phyloP scores from a whole-genome alignment of 2,797 vertebrate species.

The Malurus splendens region DNA sequence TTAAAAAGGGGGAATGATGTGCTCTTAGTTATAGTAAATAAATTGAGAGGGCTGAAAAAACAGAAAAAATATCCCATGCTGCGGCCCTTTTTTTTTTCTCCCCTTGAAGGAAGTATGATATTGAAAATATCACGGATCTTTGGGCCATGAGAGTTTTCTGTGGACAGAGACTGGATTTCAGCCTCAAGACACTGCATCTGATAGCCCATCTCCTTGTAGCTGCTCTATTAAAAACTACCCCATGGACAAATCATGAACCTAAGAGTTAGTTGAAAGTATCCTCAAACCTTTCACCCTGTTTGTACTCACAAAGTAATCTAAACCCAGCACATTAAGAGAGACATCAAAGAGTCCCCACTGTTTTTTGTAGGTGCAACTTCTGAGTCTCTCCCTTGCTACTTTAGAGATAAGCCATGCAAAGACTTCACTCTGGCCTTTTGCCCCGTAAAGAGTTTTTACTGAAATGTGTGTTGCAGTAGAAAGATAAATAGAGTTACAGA shows the following conservation, averaged over 20 bases:
- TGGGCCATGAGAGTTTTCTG: neutral
- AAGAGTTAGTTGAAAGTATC: slow-evolving; percentile 67
- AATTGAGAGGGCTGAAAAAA: neutral
- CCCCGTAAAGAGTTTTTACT: slow-evolving; percentile 59
- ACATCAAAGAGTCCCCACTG: slow-evolving; percentile 68
- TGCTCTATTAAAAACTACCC: slow-evolving; percentile 64
- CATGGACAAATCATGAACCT: slow-evolving; percentile 62
- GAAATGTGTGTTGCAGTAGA: slow-evolving; percentile 57
- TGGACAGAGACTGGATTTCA: neutral
- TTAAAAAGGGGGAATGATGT: neutral
- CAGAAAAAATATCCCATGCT: neutral
- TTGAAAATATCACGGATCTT: neutral
- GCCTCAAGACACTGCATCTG: slow-evolving; percentile 25
- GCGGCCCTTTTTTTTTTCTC: neutral
- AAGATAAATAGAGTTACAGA: slow-evolving; percentile 65
- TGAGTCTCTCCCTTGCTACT: slow-evolving; percentile 51
- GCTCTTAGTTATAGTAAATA: neutral
- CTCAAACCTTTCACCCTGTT: slow-evolving; percentile 65
- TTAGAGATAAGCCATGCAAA: slow-evolving; percentile 70
- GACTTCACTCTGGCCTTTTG: slow-evolving; percentile 62
- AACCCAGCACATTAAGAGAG: slow-evolving; percentile 67
- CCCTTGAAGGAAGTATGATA: neutral
- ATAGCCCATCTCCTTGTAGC: slow-evolving; percentile 45
- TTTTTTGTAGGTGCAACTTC: slow-evolving; percentile 68
- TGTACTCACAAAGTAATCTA: slow-evolving; percentile 69